These are phyloP conservation scores for Lycocorax pyrrhopterus DNA, from an alignment of 2,113 vertebrate genomes.

Conservation along the genomic window DNA sequence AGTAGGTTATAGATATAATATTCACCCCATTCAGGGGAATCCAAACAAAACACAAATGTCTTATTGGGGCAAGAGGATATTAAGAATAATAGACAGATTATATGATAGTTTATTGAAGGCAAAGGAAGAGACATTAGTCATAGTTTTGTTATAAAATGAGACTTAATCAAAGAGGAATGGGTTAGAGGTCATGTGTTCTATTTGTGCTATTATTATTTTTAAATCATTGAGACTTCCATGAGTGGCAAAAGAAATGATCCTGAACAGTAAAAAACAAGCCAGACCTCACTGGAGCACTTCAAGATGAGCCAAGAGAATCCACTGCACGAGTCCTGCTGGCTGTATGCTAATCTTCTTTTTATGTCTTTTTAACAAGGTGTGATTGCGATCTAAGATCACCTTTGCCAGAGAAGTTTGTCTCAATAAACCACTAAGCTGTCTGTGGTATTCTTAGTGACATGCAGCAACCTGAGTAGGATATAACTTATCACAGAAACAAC, in stretches of 20 bases:
- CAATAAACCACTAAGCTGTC: neutral
- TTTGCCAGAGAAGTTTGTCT: slow-evolving; percentile 4
- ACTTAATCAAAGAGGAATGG: slow-evolving; percentile 77
- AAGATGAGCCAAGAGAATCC: slow-evolving; percentile 81
- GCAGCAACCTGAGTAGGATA: neutral
- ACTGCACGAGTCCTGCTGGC: slow-evolving; percentile 55
- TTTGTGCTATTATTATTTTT: slow-evolving; percentile 80
- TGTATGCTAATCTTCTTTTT: slow-evolving; percentile 68
- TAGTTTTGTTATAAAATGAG: slow-evolving; percentile 79
- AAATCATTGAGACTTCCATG: slow-evolving; percentile 75
- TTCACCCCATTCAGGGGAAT: slow-evolving; percentile 83
- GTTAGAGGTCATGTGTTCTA: slow-evolving; percentile 78
- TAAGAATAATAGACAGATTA: slow-evolving; percentile 80
- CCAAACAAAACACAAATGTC: slow-evolving; percentile 89
- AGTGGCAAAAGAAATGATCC: slow-evolving; percentile 84
- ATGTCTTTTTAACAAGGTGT: slow-evolving; percentile 62
- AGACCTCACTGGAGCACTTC: slow-evolving; percentile 81
- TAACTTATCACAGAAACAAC: neutral
- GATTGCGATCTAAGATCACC: slow-evolving; percentile 27
- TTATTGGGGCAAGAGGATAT: slow-evolving; percentile 80
- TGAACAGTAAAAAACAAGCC: slow-evolving; percentile 81
- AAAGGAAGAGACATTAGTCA: slow-evolving; percentile 75
- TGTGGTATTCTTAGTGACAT: neutral
- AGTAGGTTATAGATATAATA: slow-evolving; percentile 94
- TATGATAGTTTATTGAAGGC: slow-evolving; percentile 73